Evolutionary conservation across 1,140 invertebrate genomes (phyloP), one percentile per base, ranked within the genome.

Genomic region (Monomorium pharaonis): DNA sequence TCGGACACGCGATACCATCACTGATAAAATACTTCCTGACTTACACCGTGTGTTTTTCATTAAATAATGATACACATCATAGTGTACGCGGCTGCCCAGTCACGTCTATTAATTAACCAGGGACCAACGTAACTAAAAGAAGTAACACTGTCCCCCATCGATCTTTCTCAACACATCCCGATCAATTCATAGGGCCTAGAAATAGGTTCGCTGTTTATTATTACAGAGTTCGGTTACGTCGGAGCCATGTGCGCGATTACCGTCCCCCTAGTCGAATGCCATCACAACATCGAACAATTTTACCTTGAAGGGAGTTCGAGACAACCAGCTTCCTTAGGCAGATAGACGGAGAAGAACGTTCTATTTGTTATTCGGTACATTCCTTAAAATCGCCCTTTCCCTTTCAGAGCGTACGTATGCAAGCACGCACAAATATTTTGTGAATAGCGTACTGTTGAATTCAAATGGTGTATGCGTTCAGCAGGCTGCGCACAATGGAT

Each of bases 371-470:
- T 85, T 80, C 47, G 30, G 12, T n/a, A 21, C 42, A 75, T 77
- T 72, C 77, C 77, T 63, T 87, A 76, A 87, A 89, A 81, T 81
- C 75, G 47, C 70, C 78, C 88, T 78, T 84, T 78, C 69, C 60
- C 58, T 85, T 78, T 74, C 24, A 76, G 56, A 69, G 42, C 37
- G 30, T 51, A 30, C n/a, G 56, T 42, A n/a, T 18, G 77, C 86
- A 18, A 78, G 69, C 70, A 72, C 67, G 85, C 60, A 37, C 60
- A 63, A 83, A 86, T 85, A 87, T 88, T 89, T 88, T 67, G 72
- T 93, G 92, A 93, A 93, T 93, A 91, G 86, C 84, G 85, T 90
- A 89, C 86, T 93, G 92, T 93, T 93, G 76, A 92, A 91, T 92
- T 86, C 88, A 92, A 92, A 92, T 91, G 86, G 87, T 84, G 85